A percentile compares a stretch with the other conserved stretches of the same genome.
These are phyloP conservation scores for Venturia canescens DNA, from an alignment of 1,140 invertebrate genomes.

Conservation along the genomic window DNA sequence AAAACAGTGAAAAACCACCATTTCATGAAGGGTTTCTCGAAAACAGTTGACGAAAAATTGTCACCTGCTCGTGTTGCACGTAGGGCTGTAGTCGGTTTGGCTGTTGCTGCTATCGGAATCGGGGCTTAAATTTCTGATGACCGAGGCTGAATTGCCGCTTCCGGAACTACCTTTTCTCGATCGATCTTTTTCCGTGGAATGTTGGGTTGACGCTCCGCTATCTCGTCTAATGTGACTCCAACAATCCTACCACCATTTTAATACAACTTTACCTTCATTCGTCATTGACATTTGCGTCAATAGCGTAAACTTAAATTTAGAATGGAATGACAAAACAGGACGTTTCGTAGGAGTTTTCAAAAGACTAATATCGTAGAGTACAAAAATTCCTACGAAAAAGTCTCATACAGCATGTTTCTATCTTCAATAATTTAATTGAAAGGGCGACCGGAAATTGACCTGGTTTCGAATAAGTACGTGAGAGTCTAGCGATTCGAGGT, in stretches of 20 bases:
- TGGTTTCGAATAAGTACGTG: too few species aligned
- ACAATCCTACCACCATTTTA: constrained; percentile 65
- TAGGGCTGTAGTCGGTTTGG: constrained; percentile 74
- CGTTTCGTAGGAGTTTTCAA: too few species aligned
- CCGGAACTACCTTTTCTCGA: constrained; percentile 73
- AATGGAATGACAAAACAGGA: too few species aligned
- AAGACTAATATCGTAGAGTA: too few species aligned
- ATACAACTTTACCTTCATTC: constrained; percentile 12
- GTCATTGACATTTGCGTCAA: not conserved
- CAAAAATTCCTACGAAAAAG: too few species aligned
- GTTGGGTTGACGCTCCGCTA: constrained; percentile 84
- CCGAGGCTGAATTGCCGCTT: constrained; percentile 67
- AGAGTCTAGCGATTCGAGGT: too few species aligned
- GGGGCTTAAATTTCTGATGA: constrained; percentile 71
- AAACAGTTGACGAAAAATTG: not conserved
- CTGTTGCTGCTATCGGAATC: constrained; percentile 74
- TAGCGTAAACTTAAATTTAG: not conserved
- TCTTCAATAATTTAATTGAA: too few species aligned
- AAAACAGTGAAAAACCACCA: not conserved
- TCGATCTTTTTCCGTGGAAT: constrained; percentile 75
- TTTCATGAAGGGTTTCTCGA: not conserved
- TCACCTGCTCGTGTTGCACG: constrained; percentile 73
- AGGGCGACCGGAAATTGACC: too few species aligned
- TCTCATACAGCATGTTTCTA: too few species aligned
- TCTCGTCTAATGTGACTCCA: constrained; percentile 78